Conservation (phyloP, 1,140 invertebrate genomes). For the Lepidurus packardi region DNA sequence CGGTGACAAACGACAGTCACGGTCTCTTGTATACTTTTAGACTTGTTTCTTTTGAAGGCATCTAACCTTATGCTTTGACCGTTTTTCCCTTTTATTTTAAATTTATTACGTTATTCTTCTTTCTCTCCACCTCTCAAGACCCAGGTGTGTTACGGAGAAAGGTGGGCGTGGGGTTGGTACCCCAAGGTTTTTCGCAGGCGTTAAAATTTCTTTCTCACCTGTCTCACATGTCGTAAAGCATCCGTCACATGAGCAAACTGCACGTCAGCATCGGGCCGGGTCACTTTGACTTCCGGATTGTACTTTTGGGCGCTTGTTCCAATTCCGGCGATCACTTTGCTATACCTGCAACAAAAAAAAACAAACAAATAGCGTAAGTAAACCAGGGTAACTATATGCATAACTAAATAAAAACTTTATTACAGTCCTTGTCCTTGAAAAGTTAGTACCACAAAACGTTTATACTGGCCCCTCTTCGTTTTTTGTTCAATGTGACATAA, state of each 20-base stretch:
- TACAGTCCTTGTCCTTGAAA: no score
- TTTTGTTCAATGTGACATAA: no score
- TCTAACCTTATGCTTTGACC: neutral
- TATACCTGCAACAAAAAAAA: conserved; percentile 51
- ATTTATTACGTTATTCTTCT: neutral
- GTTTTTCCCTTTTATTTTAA: neutral
- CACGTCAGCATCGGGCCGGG: conserved; percentile 48
- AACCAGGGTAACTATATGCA: neutral
- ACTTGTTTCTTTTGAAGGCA: neutral
- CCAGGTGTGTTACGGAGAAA: neutral
- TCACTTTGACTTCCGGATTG: conserved; percentile 58
- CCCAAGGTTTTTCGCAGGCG: neutral
- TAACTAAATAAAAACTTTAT: no score
- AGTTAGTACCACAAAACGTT: no score
- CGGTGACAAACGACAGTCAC: conserved; percentile 9
- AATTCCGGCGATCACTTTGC: conserved; percentile 56
- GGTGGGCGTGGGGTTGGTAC: neutral
- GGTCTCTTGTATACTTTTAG: conserved; percentile 1
- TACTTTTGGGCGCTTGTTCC: conserved; percentile 57
- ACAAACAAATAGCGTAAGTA: neutral
- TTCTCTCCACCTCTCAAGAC: neutral
- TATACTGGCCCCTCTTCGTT: no score
- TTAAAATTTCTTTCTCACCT: conserved; percentile 46
- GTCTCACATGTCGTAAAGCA: conserved; percentile 58
- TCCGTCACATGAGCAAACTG: conserved; percentile 56